These are phyloP conservation scores for Sesia bembeciformis DNA, from an alignment of 2,888 invertebrate genomes.

Conservation along the genomic window DNA sequence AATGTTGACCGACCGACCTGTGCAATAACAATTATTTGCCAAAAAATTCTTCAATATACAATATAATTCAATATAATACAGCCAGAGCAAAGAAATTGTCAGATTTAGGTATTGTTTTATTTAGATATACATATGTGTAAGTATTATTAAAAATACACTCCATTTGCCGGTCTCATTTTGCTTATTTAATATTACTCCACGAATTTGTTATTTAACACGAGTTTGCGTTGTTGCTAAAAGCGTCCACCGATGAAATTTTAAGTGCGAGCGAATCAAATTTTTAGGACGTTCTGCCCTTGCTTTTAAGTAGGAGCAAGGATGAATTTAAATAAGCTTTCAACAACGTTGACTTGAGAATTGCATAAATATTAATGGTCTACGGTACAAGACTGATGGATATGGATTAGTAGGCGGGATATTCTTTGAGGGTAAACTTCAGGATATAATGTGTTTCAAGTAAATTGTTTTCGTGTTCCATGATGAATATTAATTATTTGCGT, in stretches of 20 bases:
- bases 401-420: conserved; percentile 38
- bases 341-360: conserved; percentile 51
- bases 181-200: conserved; percentile 6
- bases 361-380: conserved; percentile 61
- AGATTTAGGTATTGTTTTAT: too few species aligned
- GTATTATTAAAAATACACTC: too few species aligned
- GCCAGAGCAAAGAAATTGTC: too few species aligned
- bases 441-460: conserved; percentile 15
- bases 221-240: conserved; percentile 13
- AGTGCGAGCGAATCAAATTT: conserved; percentile 44
- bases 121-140: too few species aligned
- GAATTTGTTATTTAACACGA: conserved; percentile 16
- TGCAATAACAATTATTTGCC: too few species aligned
- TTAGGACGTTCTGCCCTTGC: conserved; percentile 32
- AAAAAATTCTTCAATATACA: too few species aligned
- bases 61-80: too few species aligned
- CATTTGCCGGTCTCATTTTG: too few species aligned
- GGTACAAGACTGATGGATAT: conserved; percentile 48
- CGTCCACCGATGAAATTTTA: conserved; percentile 38
- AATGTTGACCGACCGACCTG: too few species aligned
- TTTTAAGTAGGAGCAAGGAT: conserved; percentile 53
- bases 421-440: conserved; percentile 22
- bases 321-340: conserved; percentile 66
- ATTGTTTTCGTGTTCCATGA: conserved; percentile 15
- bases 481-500: conserved; percentile 35